Base-by-base conservation (phyloP, 2,113 vertebrate genomes). In the Butorides virescens region DNA sequence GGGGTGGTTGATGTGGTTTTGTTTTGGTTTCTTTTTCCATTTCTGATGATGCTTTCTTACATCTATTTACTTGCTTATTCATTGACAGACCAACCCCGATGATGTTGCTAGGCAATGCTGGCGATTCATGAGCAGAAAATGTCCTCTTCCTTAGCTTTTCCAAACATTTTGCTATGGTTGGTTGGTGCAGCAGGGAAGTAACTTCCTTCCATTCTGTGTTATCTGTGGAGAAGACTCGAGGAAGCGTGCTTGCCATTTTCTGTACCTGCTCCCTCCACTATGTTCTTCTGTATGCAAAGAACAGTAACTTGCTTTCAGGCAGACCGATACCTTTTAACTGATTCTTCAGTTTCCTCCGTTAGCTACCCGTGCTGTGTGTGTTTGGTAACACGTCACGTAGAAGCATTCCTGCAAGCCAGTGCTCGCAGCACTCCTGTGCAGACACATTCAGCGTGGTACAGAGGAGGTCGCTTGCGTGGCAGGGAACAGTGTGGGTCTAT, bases 81-180 rank as follows among this genome's bases (percentile, higher is more conserved):
- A 63, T n/a, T 80, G 67, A 50, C 46, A 93, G 63, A 52, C 47
- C 29, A 88, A 44, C 36, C 15, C 30, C 50, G 63, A 66, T 50
- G 58, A 47, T 70, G 75, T 93, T 95, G 90, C 90, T 96, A 94
- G 62, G 92, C 72, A 88, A 59, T 90, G 19, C 71, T 92, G 79
- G 37, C 37, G 74, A 66, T 74, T 88, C 8, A 15, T 19, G 22
- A 83, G 50, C 71, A 90, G 68, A 87, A 82, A 90, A 85, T 36
- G 26, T 63, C 30, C 16, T 72, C 52, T 61, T 91, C 59, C n/a
- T 90, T 82, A 53, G 68, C 52, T 90, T 92, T 90, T 76, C 46
- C 66, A 58, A 39, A 36, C 4, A 55, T 56, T 79, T 90, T 90
- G 36, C 58, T 53, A 0, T 50, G 15, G 20, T 15, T 74, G 19